phyloP scores from a whole-genome alignment of 2,113 vertebrate genomes.

The Hemibagrus wyckioides region DNA sequence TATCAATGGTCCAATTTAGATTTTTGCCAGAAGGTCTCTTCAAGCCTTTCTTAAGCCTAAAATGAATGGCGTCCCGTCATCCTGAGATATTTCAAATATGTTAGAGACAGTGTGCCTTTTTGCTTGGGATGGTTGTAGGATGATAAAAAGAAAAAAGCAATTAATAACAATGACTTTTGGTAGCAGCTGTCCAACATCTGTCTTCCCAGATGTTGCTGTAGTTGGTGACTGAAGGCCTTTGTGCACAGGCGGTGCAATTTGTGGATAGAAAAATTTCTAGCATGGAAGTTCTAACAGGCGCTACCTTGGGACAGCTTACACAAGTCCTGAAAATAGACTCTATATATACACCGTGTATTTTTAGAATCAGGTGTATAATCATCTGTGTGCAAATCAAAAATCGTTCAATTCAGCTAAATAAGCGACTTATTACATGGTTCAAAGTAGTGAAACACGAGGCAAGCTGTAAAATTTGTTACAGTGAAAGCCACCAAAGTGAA shows the following conservation, averaged over 20 bases:
- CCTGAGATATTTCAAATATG: not conserved
- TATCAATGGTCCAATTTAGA: not conserved
- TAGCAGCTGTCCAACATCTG: constrained; percentile 18
- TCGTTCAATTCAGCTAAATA: not conserved
- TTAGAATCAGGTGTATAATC: not conserved
- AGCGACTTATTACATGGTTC: not conserved
- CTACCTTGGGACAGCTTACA: not conserved
- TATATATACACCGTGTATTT: not conserved
- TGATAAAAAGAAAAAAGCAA: not conserved
- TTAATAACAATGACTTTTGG: not conserved
- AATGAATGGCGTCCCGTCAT: not conserved
- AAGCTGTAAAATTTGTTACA: not conserved
- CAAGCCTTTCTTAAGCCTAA: not conserved
- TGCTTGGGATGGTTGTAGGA: not conserved
- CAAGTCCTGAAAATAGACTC: not conserved
- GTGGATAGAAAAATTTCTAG: not conserved
- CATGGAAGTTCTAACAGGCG: not conserved
- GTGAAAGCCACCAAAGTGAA: not conserved
- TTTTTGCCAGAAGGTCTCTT: constrained; percentile 11
- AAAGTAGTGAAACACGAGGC: not conserved
- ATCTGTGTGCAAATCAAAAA: not conserved
- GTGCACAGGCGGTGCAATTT: not conserved
- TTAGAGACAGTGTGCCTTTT: not conserved
- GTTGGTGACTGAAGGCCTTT: not conserved
- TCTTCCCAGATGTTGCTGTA: not conserved